Base-by-base conservation (phyloP, 2,888 invertebrate genomes). In the Xanthorhoe designata region DNA sequence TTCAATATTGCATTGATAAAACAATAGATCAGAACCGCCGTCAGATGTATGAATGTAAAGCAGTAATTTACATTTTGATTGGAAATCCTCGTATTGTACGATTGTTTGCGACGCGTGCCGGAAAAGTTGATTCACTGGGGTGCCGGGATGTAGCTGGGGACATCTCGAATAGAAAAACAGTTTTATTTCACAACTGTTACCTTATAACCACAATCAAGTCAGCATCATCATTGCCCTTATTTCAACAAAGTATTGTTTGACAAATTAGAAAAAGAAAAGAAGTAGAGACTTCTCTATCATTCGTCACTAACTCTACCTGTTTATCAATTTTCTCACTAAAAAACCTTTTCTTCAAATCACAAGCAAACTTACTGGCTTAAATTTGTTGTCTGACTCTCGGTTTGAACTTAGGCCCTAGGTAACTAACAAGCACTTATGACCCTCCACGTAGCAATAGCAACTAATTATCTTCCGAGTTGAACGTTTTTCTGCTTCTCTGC, bases 31-130 rank as follows among this genome's bases (percentile, higher is more conserved):
- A 51, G 56, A 42, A 55, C 45, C 45, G 58, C 54, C 66, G 67
- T 53, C 66, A 67, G 70, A 68, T 73, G 66, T 76, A 78, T 81
- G 75, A 85, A 84, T 82, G 77, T 82, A 78, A 83, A 85, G 77
- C 80, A 83, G 75, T 72, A 79, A 90, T 90, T 90, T 87, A 83
- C 90, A 90, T 90, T 89, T 90, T 90, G 87, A 90, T 90, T 90
- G 87, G 84, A 87, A 85, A 83, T 73, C 83, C 80, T 81, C 75
- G 81, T 78, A 80, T 79, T 78, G 78, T 73, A 73, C 69, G 73
- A 76, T 77, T 78, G 78, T 78, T 72, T 72, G 73, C 68, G 77
- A 74, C 70, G 75, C 64, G 75, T 70, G 69, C 32, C 69, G 73
- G 75, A 78, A 80, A 84, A 84, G 80, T 87, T 84, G 73, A 79